Evolutionary conservation across 2,888 invertebrate species (phyloP).

Genomic region (Euplagia quadripunctaria): DNA sequence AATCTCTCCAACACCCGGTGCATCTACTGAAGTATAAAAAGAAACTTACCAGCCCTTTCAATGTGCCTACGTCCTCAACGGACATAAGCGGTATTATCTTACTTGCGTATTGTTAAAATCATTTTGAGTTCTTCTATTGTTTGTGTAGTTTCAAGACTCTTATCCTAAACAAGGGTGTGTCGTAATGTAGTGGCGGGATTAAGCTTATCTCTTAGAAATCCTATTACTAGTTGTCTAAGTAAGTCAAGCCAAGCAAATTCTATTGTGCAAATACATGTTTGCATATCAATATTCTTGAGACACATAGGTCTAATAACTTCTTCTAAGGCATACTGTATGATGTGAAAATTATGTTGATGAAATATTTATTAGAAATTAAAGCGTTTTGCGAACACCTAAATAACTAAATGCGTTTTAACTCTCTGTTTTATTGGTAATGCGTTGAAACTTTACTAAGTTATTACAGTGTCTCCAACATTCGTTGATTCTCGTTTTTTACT

Average conservation of each 20-base stretch:
- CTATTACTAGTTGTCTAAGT: conserved; percentile 2
- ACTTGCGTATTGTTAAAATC: neutral
- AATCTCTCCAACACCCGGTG: neutral
- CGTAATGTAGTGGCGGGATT: neutral
- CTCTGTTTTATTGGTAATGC: conserved; percentile 11
- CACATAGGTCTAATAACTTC: neutral
- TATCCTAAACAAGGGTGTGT: neutral
- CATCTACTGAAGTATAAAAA: too few species aligned
- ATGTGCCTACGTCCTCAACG: neutral
- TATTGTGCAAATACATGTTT: neutral
- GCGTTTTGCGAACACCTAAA: conserved; percentile 14
- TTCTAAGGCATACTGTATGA: neutral
- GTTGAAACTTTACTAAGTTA: conserved; percentile 25
- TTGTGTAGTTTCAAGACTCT: neutral
- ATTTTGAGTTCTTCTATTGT: conserved; percentile 1
- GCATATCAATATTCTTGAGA: neutral
- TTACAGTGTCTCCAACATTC: conserved; percentile 19
- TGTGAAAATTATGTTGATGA: conserved; percentile 21
- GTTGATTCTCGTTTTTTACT: conserved; percentile 35
- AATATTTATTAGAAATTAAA: conserved; percentile 19
- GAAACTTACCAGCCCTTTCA: neutral
- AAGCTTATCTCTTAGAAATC: conserved; percentile 9
- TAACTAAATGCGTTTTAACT: conserved; percentile 25
- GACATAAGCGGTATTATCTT: neutral
- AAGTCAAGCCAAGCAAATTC: neutral